Evolutionary conservation across 2,888 invertebrate species (phyloP), one percentile per base, ranked within the genome.

Genomic region (Anthophora plumipes): DNA sequence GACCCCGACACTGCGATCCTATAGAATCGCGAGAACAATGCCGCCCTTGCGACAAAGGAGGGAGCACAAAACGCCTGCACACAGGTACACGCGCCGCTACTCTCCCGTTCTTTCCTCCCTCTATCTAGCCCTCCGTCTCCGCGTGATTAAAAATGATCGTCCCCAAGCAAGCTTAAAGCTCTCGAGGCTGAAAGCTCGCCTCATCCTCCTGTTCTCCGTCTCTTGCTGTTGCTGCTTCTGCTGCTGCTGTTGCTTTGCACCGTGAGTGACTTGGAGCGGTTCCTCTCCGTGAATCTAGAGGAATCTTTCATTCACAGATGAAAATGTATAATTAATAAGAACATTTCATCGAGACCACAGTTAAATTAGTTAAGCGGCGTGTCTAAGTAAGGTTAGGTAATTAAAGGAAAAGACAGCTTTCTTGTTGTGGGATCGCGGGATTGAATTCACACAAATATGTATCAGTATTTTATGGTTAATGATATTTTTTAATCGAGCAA

Each of bases 141-240:
- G 80, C 85, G 85, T 84, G 89, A 90, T 89, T 89, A 90, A 90
- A 90, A 90, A 89, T 88, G 89, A 90, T 90, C 88, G 90, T 86
- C 83, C 85, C 89, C 87, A 66, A 73, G 84, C 82, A 70, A 74
- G 82, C 79, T 82, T 84, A 69, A 85, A 84, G 82, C 88, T 83
- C 76, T 75, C 74, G 25, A 50, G 48, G 77, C 80, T 84, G 76
- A 87, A 86, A 86, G 85, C 84, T 74, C 64, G 55, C 37, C 50
- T 55, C 61, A 67, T 69, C 50, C 76, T 57, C 43, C 31, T 31
- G 4, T 4, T 31, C 61, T 50, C 1, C 17, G 17, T 12, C 22
- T 57, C 2, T 17, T 31, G 8, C 7, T 39, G 37, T 31, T 31
- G 31, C 1, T 39, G 37, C 48, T 31, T 12, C n/a, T n/a, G n/a